Percentiles rank a stretch among this genome's conserved stretches.
phyloP scores from a whole-genome alignment of 1,140 invertebrate genomes.

The Heliothis virescens region DNA sequence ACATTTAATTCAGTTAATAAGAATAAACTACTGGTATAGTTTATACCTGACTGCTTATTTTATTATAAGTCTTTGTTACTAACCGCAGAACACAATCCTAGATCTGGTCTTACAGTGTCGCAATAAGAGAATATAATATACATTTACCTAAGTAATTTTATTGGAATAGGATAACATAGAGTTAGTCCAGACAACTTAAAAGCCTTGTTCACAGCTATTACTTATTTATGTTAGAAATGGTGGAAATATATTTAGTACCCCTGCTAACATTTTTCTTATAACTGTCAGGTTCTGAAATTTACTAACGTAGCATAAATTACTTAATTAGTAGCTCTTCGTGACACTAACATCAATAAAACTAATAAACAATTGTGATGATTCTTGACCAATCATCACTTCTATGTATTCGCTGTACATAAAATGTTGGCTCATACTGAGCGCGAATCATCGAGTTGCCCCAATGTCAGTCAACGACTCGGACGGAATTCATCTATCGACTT shows the following conservation, averaged over 20 bases:
- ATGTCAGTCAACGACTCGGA: slow-evolving; percentile 46
- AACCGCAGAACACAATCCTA: slow-evolving; percentile 14
- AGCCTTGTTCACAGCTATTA: no score
- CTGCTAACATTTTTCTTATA: no score
- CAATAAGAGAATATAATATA: not conserved
- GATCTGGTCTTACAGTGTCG: slow-evolving; percentile 1
- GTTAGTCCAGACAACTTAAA: no score
- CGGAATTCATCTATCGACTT: slow-evolving; percentile 62
- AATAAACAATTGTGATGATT: not conserved
- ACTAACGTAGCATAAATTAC: no score
- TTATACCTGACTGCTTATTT: not conserved
- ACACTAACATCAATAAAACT: not conserved
- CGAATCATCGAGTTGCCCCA: not conserved
- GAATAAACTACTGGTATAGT: not conserved
- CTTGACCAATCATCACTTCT: slow-evolving; percentile 9
- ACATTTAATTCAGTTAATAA: slow-evolving; percentile 22
- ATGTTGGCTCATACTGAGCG: slow-evolving; percentile 23
- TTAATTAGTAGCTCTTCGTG: not conserved
- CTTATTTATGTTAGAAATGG: no score
- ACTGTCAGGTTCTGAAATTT: no score
- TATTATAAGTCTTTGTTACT: not conserved
- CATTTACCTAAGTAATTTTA: no score
- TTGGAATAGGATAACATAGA: no score
- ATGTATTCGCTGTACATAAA: not conserved
- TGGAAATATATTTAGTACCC: no score